Conservation (phyloP, 2,797 vertebrate species). For the Typhlichthys subterraneus region DNA sequence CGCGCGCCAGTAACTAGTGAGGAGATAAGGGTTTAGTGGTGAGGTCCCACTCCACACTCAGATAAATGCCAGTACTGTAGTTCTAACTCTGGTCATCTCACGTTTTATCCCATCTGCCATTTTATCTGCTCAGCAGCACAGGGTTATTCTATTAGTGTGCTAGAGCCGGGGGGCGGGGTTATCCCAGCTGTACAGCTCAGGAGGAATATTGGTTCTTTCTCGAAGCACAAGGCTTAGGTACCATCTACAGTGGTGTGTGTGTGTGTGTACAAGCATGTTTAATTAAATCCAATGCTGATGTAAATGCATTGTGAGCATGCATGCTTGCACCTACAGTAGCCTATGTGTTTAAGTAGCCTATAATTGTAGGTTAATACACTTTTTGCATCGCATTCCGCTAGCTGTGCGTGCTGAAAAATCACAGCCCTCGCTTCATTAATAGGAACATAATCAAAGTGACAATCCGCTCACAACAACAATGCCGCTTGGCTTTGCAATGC, state of each 20-base stretch:
- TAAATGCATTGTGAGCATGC: not conserved
- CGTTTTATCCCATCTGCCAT: conserved; percentile 31
- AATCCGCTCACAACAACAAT: too few species aligned
- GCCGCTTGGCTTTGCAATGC: too few species aligned
- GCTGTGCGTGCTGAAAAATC: too few species aligned
- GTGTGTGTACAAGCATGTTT: not conserved
- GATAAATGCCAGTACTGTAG: conserved; percentile 26
- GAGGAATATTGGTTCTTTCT: conserved; percentile 8
- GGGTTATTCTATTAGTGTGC: conserved; percentile 31
- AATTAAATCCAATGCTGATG: not conserved
- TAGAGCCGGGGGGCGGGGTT: not conserved
- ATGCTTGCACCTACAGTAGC: not conserved
- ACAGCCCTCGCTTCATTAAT: too few species aligned
- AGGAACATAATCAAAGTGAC: too few species aligned
- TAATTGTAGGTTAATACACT: too few species aligned
- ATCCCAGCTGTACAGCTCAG: conserved; percentile 3
- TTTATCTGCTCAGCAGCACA: conserved; percentile 19
- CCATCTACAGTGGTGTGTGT: not conserved
- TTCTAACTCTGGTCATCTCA: conserved; percentile 16
- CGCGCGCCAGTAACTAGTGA: conserved; percentile 8
- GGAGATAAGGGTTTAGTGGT: conserved; percentile 23
- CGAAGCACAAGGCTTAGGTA: not conserved
- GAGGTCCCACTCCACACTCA: conserved; percentile 36
- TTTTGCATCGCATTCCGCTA: too few species aligned
- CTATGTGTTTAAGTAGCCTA: not conserved